Evolutionary conservation across 2,797 vertebrate genomes (phyloP).

Genomic region (Tokudaia muenninki): DNA sequence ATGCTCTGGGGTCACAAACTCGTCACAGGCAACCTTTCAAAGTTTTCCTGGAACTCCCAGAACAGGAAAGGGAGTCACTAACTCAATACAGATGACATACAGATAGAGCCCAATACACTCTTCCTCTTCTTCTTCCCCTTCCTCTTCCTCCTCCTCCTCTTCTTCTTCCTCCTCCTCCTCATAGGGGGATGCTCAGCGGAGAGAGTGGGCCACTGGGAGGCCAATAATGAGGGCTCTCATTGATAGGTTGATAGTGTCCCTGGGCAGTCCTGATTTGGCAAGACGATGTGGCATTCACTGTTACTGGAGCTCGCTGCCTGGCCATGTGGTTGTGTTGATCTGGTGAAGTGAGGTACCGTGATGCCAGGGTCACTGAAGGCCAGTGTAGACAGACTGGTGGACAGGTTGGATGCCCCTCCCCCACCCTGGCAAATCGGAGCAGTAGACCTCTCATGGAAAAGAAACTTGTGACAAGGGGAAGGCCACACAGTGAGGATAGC

Average conservation of each 20-base stretch:
- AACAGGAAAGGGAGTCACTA: background rate
- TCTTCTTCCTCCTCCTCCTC: background rate
- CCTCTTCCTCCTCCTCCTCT: no score
- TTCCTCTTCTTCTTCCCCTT: background rate
- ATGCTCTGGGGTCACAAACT: background rate
- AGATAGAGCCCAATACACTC: background rate
- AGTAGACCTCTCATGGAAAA: background rate
- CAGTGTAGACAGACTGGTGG: no score
- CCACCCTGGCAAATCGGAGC: background rate
- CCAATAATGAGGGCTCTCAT: background rate
- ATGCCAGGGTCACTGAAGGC: background rate
- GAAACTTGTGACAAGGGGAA: background rate
- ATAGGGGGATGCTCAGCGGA: background rate
- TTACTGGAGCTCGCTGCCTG: background rate
- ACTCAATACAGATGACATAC: background rate
- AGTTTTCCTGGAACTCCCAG: constrained; percentile 21
- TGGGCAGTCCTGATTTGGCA: background rate
- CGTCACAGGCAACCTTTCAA: background rate
- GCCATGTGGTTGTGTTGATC: background rate
- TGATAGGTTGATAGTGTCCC: background rate
- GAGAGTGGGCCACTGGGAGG: background rate
- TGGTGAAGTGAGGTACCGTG: background rate
- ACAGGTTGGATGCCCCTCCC: no score
- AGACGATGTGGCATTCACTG: no score
- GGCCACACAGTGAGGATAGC: no score